Conservation (phyloP, 2,888 invertebrate species). For the Stenodema calcarata region DNA sequence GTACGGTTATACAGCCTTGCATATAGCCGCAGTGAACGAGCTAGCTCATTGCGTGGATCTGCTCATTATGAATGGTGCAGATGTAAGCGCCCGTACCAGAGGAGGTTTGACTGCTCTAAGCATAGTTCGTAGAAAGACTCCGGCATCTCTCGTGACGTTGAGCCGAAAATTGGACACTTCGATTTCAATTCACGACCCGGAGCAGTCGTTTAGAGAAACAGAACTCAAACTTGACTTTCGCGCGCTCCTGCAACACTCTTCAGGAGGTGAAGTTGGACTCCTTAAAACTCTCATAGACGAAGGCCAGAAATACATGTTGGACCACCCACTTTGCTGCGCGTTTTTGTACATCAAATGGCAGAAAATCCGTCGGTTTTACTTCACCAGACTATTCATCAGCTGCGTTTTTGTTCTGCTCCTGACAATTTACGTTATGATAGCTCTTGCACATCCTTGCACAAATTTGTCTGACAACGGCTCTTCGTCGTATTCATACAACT, state of each 20-base stretch:
- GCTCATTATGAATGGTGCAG: conserved; percentile 82
- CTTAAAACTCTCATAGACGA: conserved; percentile 86
- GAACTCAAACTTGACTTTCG: conserved; percentile 83
- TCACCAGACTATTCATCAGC: conserved; percentile 78
- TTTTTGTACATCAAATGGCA: conserved; percentile 90
- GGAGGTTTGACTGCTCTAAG: conserved; percentile 86
- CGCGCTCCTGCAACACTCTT: conserved; percentile 80
- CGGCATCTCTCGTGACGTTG: conserved; percentile 82
- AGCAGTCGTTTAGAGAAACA: conserved; percentile 78
- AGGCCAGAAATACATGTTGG: conserved; percentile 84
- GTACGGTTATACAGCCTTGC: conserved; percentile 84
- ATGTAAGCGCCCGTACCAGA: conserved; percentile 86
- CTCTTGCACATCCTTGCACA: conserved; percentile 83
- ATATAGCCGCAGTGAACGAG: conserved; percentile 85
- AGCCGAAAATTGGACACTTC: conserved; percentile 82
- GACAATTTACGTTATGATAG: conserved; percentile 82
- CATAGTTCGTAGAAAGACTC: conserved; percentile 85
- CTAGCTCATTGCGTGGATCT: conserved; percentile 84
- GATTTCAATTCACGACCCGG: conserved; percentile 63
- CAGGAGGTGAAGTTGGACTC: conserved; percentile 84
- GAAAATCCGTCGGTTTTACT: conserved; percentile 86
- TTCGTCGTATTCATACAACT: conserved; percentile 62
- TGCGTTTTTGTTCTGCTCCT: conserved; percentile 80
- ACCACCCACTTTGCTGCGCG: conserved; percentile 86
- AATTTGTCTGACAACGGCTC: conserved; percentile 70